These are phyloP conservation scores for Lissonota sp. DNA, from an alignment of 2,888 invertebrate species.

Conservation along the genomic window DNA sequence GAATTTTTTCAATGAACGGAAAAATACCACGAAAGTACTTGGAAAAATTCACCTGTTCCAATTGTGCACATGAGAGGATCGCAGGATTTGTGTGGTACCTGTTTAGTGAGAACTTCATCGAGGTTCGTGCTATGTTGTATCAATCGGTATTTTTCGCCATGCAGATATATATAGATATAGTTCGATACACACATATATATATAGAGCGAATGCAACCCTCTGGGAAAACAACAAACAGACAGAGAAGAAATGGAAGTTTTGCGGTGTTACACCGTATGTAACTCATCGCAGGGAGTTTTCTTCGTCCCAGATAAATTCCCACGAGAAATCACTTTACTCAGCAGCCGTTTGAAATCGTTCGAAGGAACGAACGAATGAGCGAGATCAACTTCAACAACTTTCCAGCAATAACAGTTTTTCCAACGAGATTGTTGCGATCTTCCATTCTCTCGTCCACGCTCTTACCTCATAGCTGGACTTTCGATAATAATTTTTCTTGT, in stretches of 20 bases:
- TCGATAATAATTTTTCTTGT: too few species aligned
- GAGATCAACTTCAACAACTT: conserved; percentile 50
- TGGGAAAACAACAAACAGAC: background rate
- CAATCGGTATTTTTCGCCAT: conserved; percentile 18
- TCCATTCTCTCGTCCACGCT: conserved; percentile 19
- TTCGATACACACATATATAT: background rate
- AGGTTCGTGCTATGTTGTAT: background rate
- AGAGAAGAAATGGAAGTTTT: conserved; percentile 11
- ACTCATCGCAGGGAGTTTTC: conserved; percentile 23
- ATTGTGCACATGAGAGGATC: conserved; percentile 2
- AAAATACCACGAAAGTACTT: background rate
- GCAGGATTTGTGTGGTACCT: conserved; percentile 27
- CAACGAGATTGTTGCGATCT: conserved; percentile 30
- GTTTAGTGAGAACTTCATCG: conserved; percentile 19
- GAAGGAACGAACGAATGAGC: conserved; percentile 8
- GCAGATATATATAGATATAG: background rate
- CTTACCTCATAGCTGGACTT: too few species aligned
- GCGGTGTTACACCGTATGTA: conserved; percentile 27
- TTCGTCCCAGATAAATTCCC: conserved; percentile 46
- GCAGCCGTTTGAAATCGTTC: conserved; percentile 26
- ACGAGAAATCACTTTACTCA: conserved; percentile 53
- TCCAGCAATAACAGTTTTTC: conserved; percentile 43
- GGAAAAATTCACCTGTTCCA: conserved; percentile 14
- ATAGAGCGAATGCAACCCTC: conserved; percentile 5
- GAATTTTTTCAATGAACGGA: too few species aligned